Conservation (phyloP, 1,140 invertebrate species). For the Temnothorax nylanderi region DNA sequence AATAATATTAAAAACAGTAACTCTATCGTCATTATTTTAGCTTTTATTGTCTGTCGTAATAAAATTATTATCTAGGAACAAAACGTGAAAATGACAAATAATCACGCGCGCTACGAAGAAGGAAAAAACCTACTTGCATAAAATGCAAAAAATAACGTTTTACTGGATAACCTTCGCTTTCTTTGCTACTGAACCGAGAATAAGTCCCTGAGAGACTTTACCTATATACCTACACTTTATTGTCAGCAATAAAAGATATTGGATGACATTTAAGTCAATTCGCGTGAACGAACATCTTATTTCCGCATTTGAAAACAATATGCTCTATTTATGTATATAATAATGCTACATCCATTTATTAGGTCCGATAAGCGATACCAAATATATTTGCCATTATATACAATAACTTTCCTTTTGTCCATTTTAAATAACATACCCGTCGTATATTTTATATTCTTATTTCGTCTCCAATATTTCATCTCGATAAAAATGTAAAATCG, state of each 20-base stretch:
- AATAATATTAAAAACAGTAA: not conserved
- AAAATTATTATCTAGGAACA: not conserved
- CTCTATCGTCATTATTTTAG: not conserved
- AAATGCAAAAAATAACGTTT: slow-evolving; percentile 42
- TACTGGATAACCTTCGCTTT: slow-evolving; percentile 25
- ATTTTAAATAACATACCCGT: not conserved
- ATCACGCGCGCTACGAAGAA: not conserved
- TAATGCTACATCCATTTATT: not conserved
- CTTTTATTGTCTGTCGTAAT: not conserved
- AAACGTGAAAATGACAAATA: slow-evolving; percentile 23
- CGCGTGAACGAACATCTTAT: not conserved
- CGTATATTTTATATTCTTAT: not conserved
- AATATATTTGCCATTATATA: not conserved
- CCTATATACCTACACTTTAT: not conserved
- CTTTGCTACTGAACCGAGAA: slow-evolving; percentile 12
- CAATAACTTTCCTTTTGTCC: not conserved
- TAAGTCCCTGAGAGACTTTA: slow-evolving; percentile 6
- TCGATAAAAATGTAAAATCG: not conserved
- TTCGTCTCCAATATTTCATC: not conserved
- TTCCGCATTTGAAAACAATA: slow-evolving; percentile 14
- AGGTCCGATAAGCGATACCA: not conserved
- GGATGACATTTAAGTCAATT: not conserved
- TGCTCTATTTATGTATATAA: slow-evolving; percentile 7
- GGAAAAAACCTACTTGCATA: slow-evolving; percentile 17
- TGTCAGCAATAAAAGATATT: slow-evolving; percentile 22